These are phyloP conservation scores for Busseola fusca DNA, from an alignment of 2,888 invertebrate species.

Conservation along the genomic window DNA sequence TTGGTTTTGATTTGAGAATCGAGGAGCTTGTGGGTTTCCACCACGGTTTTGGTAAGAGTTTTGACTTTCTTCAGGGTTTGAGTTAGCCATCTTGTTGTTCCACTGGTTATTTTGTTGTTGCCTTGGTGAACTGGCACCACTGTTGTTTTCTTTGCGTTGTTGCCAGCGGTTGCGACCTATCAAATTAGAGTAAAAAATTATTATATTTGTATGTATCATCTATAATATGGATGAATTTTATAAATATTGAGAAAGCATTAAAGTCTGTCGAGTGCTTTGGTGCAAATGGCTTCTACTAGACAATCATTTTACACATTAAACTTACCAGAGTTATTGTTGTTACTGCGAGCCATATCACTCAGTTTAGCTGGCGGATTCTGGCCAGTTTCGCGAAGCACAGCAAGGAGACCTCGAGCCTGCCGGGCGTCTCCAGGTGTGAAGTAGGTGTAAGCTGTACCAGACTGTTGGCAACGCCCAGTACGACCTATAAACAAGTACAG, in stretches of 20 bases:
- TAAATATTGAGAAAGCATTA: background rate
- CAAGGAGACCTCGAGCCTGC: constrained; percentile 97
- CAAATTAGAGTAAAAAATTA: background rate
- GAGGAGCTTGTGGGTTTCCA: constrained; percentile 83
- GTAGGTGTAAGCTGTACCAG: constrained; percentile 98
- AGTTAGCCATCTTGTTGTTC: constrained; percentile 86
- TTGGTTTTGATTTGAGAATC: constrained; percentile 85
- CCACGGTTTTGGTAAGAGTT: constrained; percentile 80
- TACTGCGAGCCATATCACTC: constrained; percentile 92
- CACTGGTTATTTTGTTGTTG: constrained; percentile 87
- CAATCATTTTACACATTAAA: background rate
- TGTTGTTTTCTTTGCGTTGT: constrained; percentile 89
- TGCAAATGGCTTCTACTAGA: background rate
- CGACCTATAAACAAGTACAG: constrained; percentile 86
- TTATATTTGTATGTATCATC: background rate
- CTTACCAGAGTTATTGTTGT: constrained; percentile 85
- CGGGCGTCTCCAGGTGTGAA: constrained; percentile 97
- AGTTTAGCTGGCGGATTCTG: constrained; percentile 95
- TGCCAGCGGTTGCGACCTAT: constrained; percentile 90
- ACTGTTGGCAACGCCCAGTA: constrained; percentile 97
- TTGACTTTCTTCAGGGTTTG: constrained; percentile 74
- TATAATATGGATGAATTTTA: background rate
- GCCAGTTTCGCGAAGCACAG: constrained; percentile 97
- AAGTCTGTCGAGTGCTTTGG: no score
- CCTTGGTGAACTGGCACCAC: constrained; percentile 85